phyloP scores from a whole-genome alignment of 2,888 invertebrate species.

The Onchidella celtica region DNA sequence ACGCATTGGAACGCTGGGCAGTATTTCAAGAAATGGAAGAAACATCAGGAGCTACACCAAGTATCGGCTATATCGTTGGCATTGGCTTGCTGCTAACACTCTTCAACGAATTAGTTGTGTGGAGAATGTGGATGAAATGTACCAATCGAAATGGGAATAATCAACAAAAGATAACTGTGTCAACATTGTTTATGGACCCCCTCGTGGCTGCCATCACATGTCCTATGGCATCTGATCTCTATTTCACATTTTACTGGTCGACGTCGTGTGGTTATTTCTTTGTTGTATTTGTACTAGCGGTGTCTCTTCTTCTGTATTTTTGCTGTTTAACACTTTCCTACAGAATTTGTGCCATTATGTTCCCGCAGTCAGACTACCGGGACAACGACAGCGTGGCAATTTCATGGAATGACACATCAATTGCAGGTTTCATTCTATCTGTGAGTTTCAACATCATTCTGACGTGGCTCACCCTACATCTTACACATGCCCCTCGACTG shows the following conservation, averaged over 20 bases:
- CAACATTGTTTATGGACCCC: not conserved
- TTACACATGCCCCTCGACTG: not conserved
- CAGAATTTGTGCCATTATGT: not conserved
- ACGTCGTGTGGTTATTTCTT: slow-evolving; percentile 3
- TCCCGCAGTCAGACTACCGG: not conserved
- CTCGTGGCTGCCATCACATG: slow-evolving; percentile 20
- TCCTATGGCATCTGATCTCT: slow-evolving; percentile 25
- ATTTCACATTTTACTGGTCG: slow-evolving; percentile 12
- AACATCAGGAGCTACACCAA: too few relatives aligned
- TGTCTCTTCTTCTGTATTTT: not conserved
- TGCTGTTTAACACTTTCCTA: not conserved
- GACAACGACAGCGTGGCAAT: not conserved
- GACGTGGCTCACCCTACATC: not conserved
- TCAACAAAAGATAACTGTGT: not conserved
- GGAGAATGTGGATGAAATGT: not conserved
- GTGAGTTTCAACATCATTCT: not conserved
- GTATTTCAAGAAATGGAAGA: too few relatives aligned
- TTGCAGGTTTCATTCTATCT: not conserved
- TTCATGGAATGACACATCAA: too few relatives aligned
- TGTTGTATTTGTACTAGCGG: not conserved
- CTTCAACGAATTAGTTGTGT: slow-evolving; percentile 9
- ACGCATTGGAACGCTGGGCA: too few relatives aligned
- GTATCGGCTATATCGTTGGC: not conserved
- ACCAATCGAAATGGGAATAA: not conserved
- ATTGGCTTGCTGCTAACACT: not conserved